Base-by-base conservation (phyloP, 2,888 invertebrate species). In the Himalopsyche tibetana region DNA sequence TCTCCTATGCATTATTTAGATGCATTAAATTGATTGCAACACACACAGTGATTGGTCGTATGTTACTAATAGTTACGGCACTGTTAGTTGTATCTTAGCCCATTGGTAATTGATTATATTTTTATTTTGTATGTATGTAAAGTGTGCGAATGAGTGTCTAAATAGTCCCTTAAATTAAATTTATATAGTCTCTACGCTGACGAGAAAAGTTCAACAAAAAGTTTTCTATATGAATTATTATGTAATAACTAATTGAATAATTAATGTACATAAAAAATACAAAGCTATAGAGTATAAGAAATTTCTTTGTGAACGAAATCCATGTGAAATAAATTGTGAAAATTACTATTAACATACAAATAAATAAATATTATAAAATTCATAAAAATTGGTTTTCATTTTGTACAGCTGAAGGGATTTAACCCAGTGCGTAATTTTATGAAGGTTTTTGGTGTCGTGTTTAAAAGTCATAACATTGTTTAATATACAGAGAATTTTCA, bases 361-460 rank as follows among this genome's bases (percentile, higher is more conserved):
- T 56, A 63, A 63, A 63, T 63, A 63, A 63, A 63, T 63, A 63
- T 63, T 63, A 63, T 63, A 19, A 63, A 63, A 63, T 63, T 63
- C 63, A 19, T 63, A 63, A 63, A 63, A 19, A 19, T 19, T 19
- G 0, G 63, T 63, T 63, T n/a, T 19, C 6, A n/a, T 19, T 63
- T 19, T 0, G 19, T 4, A 51, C 51, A 42, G 45, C 0, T 51
- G n/a, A n/a, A n/a, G n/a, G n/a, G n/a, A n/a, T n/a, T n/a, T n/a
- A n/a, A n/a, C n/a, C n/a, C n/a, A n/a, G 3, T 3, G 11, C 8
- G 12, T 51, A 9, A 51, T 51, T 51, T 51, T 9, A 42, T 28
- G 28, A 28, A 28, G 28, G 28, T 28, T 28, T 28, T 28, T 28
- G 28, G 28, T 28, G 2, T 0, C 28, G 2, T 28, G 28, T 28